Base-by-base conservation (phyloP, 2,113 vertebrate genomes). In the Catagonus wagneri region DNA sequence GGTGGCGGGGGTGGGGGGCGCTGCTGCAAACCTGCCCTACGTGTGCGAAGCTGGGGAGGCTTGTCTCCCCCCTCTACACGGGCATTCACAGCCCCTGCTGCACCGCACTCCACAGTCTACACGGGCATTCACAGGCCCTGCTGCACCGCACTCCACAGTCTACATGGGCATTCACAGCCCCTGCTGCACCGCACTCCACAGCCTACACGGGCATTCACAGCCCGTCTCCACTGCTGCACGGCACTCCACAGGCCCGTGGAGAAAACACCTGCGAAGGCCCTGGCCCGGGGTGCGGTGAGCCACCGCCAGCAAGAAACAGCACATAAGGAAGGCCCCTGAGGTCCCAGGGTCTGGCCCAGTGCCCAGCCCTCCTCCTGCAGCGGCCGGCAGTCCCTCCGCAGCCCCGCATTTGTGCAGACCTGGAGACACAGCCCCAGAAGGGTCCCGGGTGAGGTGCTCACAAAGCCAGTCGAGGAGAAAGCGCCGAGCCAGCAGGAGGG, bases 401-500 rank as follows among this genome's bases (percentile, higher is more conserved):
- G 32, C 32, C 20, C 54, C 75, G 14, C 3, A 7, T 1, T 56
- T 7, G 12, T 5, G 1, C 32, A n/a, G 19, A 78, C 3, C 32
- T 14, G 52, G 52, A 54, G 7, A 8, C 29, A 58, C 32, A 79
- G 32, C 12, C 76, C 32, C 44, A 44, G 5, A 44, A 0, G 32
- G 76, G 76, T 36, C 54, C 16, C 4, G 12, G 20, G 76, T 25
- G 54, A 32, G 12, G 20, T n/a, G n/a, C 8, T 9, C 52, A 56
- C 32, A 32, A 14, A 14, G 29, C 23, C 52, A 79, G 52, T 34
- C 52, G 44, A 22, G 10, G 32, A 32, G 6, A 14, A 32, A 14
- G 75, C 0, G 0, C 1, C 1, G 32, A 34, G 52, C 32, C 3
- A 8, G 4, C 6, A 34, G 75, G 25, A 76, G 10, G 9, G 61